Evolutionary conservation across 2,113 vertebrate genomes (phyloP), one percentile per base, ranked within the genome.

Genomic region (Centropus bengalensis): DNA sequence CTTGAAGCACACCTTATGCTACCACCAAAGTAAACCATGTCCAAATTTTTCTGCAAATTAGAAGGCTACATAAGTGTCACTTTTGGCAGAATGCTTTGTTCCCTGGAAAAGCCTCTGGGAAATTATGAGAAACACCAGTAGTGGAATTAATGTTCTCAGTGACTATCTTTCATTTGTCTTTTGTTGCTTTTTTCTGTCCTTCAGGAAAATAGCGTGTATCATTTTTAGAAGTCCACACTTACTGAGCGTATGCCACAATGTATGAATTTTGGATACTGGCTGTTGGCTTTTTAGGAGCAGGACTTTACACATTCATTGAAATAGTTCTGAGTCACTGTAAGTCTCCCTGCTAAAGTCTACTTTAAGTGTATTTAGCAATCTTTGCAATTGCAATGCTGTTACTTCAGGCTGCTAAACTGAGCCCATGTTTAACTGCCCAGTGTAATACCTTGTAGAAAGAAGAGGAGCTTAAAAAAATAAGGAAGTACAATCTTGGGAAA

Each of bases 321-420:
- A 56, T 58, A 0, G 0, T 36, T 52, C n/a, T 69, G 60, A 22
- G 5, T 44, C n/a, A 40, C 32, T 68, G 8, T 45, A 70, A 82
- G 38, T 28, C 28, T 68, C 47, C 23, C 36, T 79, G 38, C 24
- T 17, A 8, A 76, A 56, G 27, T 19, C 9, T 32, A 27, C 14
- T 64, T 83, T 60, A 33, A 52, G 12, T 45, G 14, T 77, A 40
- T 80, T 88, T 77, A 73, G n/a, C 51, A 54, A 5, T 33, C 4
- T 38, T 70, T 21, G 2, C 27, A 36, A 21, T 10, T 33, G 38
- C 32, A 86, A 1, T 1, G 1, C 55, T 67, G 1, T 58, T 84
- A 47, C 42, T 71, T 78, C 64, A 84, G 81, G 27, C 56, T 51
- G 17, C 26, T 55, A 70, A 22, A 38, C 7, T 59, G 42, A 28